These are phyloP conservation scores for Pteromalus puparum DNA, from an alignment of 1,140 invertebrate species.

Conservation along the genomic window DNA sequence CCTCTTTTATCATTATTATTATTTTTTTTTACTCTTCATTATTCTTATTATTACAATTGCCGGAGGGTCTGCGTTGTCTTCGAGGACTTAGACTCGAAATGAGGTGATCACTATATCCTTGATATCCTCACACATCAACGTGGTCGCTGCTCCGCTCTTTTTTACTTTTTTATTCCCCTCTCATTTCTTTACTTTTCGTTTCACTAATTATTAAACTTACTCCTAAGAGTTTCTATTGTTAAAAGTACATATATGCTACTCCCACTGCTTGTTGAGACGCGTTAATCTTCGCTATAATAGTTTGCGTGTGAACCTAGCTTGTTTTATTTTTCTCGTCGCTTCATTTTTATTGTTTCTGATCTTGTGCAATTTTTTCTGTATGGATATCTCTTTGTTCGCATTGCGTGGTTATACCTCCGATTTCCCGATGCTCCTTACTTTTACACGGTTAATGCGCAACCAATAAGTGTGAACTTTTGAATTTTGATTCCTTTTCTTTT, in stretches of 20 bases:
- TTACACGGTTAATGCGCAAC: slow-evolving; percentile 12
- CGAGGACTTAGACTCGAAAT: slow-evolving; percentile 66
- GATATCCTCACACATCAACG: slow-evolving; percentile 71
- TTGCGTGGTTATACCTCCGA: slow-evolving; percentile 41
- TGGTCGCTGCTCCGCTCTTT: slow-evolving; percentile 64
- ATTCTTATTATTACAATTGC: slow-evolving; percentile 50
- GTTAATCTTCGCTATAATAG: slow-evolving; percentile 39
- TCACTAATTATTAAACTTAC: slow-evolving; percentile 59
- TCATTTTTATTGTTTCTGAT: slow-evolving; percentile 56
- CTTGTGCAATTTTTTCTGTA: slow-evolving; percentile 49
- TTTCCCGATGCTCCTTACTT: background rate
- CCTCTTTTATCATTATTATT: slow-evolving; percentile 36
- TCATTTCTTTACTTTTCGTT: slow-evolving; percentile 51
- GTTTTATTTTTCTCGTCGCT: slow-evolving; percentile 47
- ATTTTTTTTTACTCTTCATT: slow-evolving; percentile 49
- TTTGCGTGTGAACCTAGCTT: slow-evolving; percentile 45
- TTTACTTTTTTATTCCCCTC: slow-evolving; percentile 59
- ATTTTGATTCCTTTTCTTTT: background rate
- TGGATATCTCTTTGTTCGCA: slow-evolving; percentile 47
- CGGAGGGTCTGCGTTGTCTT: slow-evolving; percentile 64
- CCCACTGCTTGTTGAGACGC: slow-evolving; percentile 61
- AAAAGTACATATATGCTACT: slow-evolving; percentile 61
- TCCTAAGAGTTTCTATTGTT: slow-evolving; percentile 57
- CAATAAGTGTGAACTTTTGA: background rate
- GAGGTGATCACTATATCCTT: slow-evolving; percentile 63